Conservation (phyloP, 1,140 invertebrate genomes). For the Drosophila persimilis region DNA sequence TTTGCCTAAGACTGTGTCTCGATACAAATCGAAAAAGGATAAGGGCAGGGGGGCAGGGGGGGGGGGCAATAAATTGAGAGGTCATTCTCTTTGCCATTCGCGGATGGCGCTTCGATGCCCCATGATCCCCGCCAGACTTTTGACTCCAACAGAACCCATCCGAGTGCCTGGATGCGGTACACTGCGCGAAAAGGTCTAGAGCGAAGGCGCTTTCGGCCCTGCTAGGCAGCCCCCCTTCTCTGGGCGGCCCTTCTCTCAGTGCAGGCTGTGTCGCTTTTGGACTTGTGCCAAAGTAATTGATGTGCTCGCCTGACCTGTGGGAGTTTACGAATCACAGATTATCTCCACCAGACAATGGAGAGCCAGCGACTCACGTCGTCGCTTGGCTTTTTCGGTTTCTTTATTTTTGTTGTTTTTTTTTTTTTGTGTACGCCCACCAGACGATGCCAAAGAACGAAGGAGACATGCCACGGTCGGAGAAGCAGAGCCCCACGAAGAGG, state of each 20-base stretch:
- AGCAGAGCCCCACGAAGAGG: background rate
- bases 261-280: constrained; percentile 36
- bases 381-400: constrained; percentile 45
- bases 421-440: constrained; percentile 63
- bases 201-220: no score
- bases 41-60: constrained; percentile 27
- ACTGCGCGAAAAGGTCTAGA: no score
- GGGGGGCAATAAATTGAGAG: constrained; percentile 81
- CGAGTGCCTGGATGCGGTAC: no score
- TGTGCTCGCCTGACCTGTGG: constrained; percentile 82
- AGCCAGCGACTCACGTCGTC: constrained; percentile 76
- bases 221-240: no score
- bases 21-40: constrained; percentile 79
- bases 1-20: constrained; percentile 9
- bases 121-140: constrained; percentile 29
- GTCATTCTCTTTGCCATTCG: constrained; percentile 73
- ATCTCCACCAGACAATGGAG: constrained; percentile 80
- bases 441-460: constrained; percentile 12
- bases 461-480: background rate
- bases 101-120: constrained; percentile 46
- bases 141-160: constrained; percentile 26
- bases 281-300: constrained; percentile 82
- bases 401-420: constrained; percentile 29
- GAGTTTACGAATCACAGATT: constrained; percentile 83
- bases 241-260: background rate